Conservation (phyloP, 2,888 invertebrate genomes). For the Drosophila falleni region DNA sequence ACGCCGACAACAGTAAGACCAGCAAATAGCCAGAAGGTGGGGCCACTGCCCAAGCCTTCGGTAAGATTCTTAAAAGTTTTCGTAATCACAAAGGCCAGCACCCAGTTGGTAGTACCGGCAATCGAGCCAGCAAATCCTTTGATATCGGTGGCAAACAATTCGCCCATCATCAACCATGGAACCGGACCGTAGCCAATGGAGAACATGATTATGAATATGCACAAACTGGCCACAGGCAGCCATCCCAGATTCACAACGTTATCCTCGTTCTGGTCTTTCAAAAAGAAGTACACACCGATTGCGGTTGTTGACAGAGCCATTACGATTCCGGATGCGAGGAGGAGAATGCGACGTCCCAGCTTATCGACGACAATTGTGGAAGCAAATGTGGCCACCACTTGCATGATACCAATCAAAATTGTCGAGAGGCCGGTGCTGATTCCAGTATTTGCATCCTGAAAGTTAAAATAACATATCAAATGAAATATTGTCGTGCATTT, state of each 20-base stretch:
- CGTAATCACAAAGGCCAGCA: constrained; percentile 92
- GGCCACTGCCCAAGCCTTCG: constrained; percentile 87
- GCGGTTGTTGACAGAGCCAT: constrained; percentile 90
- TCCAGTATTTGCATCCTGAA: constrained; percentile 82
- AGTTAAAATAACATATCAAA: background rate
- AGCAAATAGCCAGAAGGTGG: constrained; percentile 92
- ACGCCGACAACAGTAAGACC: constrained; percentile 88
- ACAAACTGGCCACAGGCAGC: constrained; percentile 91
- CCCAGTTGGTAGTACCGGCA: constrained; percentile 93
- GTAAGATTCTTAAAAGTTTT: constrained; percentile 89
- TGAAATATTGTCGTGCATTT: background rate
- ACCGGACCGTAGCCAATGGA: constrained; percentile 95
- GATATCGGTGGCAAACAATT: constrained; percentile 92
- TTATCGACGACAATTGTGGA: constrained; percentile 92
- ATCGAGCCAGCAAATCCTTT: constrained; percentile 92
- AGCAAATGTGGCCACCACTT: constrained; percentile 89
- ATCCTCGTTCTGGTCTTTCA: constrained; percentile 80
- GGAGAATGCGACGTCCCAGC: constrained; percentile 91
- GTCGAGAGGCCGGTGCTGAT: constrained; percentile 88
- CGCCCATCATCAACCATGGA: constrained; percentile 91
- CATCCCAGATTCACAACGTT: constrained; percentile 88
- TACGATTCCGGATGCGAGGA: constrained; percentile 89
- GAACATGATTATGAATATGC: constrained; percentile 92
- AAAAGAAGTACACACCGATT: constrained; percentile 90
- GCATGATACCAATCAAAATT: constrained; percentile 93